Evolutionary conservation across 1,140 invertebrate genomes (phyloP).

Genomic region (Apis florea): DNA sequence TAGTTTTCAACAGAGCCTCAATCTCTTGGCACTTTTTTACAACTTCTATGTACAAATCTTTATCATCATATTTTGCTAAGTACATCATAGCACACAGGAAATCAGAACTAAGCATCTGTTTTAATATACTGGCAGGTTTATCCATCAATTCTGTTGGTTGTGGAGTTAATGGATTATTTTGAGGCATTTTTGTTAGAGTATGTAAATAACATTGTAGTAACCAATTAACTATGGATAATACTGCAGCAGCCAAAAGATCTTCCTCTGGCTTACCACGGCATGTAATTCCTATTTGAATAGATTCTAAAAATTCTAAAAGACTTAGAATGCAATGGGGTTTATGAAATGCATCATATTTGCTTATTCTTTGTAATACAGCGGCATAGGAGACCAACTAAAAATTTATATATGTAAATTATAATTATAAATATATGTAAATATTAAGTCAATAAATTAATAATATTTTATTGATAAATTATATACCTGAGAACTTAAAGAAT

Average conservation of each 20-base stretch:
- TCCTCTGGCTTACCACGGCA: slow-evolving; percentile 91
- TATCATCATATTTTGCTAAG: slow-evolving; percentile 88
- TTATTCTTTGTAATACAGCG: slow-evolving; percentile 92
- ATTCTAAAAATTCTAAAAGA: slow-evolving; percentile 91
- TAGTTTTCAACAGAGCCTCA: slow-evolving; percentile 82
- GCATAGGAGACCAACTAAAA: slow-evolving; percentile 91
- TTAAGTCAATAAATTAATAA: not conserved
- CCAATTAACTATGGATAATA: slow-evolving; percentile 90
- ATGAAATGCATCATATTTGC: slow-evolving; percentile 93
- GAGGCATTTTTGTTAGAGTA: slow-evolving; percentile 80
- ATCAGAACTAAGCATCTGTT: slow-evolving; percentile 86
- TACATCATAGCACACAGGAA: slow-evolving; percentile 91
- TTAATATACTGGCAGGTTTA: slow-evolving; percentile 85
- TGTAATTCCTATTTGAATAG: slow-evolving; percentile 86
- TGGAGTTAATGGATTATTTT: slow-evolving; percentile 76
- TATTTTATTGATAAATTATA: slow-evolving; percentile 15
- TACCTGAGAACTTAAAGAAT: slow-evolving; percentile 92
- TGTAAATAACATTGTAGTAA: slow-evolving; percentile 89
- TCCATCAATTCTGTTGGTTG: slow-evolving; percentile 85
- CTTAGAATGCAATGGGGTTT: slow-evolving; percentile 94
- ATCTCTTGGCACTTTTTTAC: slow-evolving; percentile 88
- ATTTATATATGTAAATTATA: not conserved
- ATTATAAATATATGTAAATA: too few relatives aligned
- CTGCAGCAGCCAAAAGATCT: slow-evolving; percentile 86
- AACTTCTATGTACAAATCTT: slow-evolving; percentile 85